Base-by-base conservation (phyloP, 2,113 vertebrate species). In the Coturnix japonica region DNA sequence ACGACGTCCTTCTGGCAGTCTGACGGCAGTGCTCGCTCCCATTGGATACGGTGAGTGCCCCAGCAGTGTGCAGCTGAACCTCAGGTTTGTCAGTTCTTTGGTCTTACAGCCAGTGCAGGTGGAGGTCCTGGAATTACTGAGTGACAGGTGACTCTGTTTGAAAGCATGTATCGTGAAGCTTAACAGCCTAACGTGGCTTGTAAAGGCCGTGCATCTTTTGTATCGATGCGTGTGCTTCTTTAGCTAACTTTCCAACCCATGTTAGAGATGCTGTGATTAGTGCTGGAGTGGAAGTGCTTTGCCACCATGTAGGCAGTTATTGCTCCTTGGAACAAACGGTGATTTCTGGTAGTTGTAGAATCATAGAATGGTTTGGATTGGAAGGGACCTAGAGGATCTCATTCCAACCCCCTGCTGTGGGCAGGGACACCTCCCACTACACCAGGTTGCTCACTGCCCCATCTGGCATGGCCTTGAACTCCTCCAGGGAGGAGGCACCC, bases 1-100 rank as follows among this genome's bases (percentile, higher is more conserved):
- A 99, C 99, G 0, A 94, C 97, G 2, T 99, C 99, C 51, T 99
- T 98, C 96, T 99, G 99, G 99, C 99, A 99, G 97, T 99, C 99
- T 0, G 99, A 99, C 7, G 99, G 99, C 63, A 99, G 98, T 1
- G 99, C 99, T 6, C 98, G 99, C 35, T 99, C 99, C 1, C 99
- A 99, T 69, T 99, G 99, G 99, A 99, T 99, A 81, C 98, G 99
- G 99, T 97, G 96, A 93, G 98, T 22, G 5, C 3, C 51, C 5
- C 16, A 9, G 53, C 47, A 16, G 4, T 2, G 2, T 2, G 2
- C 47, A n/a, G 59, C 76, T n/a, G 6, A 11, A 26, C 5, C 10
- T 6, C 30, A 39, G 43, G 35, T 8, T 33, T 3, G 6, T 25
- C n/a, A 4, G 35, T 5, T 35, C 44, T 31, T 2, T 2, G 31